Evolutionary conservation across 2,797 vertebrate genomes (phyloP).

Genomic region (Thalassophryne amazonica): DNA sequence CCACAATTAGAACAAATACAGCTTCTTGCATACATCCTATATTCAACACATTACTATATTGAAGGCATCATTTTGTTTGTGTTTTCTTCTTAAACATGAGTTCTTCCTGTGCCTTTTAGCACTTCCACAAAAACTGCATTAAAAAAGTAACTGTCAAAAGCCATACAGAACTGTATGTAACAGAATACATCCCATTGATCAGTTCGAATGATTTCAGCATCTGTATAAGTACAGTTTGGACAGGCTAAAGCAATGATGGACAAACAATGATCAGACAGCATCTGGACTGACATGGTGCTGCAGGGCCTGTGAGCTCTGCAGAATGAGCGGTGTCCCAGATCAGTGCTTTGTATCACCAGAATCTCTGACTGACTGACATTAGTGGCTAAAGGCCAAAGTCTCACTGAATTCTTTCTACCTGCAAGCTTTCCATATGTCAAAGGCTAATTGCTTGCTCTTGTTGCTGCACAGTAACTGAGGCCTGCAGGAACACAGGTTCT

Average conservation of each 20-base stretch:
- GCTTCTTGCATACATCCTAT: slow-evolving; percentile 21
- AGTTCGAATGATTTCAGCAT: too few species aligned
- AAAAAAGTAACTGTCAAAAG: slow-evolving; percentile 2
- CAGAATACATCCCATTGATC: too few species aligned
- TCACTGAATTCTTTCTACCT: slow-evolving; percentile 27
- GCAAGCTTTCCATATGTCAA: slow-evolving; percentile 33
- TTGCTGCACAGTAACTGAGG: slow-evolving; percentile 31
- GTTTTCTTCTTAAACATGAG: background rate
- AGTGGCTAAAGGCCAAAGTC: slow-evolving; percentile 43
- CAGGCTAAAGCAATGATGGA: slow-evolving; percentile 11
- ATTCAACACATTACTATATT: background rate
- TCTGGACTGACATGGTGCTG: slow-evolving; percentile 36
- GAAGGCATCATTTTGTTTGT: background rate
- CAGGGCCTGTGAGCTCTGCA: slow-evolving; percentile 19
- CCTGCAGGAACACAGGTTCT: slow-evolving; percentile 18
- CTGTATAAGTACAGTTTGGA: slow-evolving; percentile 18
- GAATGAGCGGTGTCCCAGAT: slow-evolving; percentile 31
- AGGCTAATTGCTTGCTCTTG: slow-evolving; percentile 42
- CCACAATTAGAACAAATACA: slow-evolving; percentile 26
- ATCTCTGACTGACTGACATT: slow-evolving; percentile 29
- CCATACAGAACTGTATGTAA: slow-evolving; percentile 11
- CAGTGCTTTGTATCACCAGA: slow-evolving; percentile 16
- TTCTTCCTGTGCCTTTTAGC: background rate
- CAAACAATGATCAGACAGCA: slow-evolving; percentile 24
- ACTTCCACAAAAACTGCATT: background rate